Conservation (phyloP, 2,888 invertebrate genomes). For the Pristionchus maxplancki region DNA sequence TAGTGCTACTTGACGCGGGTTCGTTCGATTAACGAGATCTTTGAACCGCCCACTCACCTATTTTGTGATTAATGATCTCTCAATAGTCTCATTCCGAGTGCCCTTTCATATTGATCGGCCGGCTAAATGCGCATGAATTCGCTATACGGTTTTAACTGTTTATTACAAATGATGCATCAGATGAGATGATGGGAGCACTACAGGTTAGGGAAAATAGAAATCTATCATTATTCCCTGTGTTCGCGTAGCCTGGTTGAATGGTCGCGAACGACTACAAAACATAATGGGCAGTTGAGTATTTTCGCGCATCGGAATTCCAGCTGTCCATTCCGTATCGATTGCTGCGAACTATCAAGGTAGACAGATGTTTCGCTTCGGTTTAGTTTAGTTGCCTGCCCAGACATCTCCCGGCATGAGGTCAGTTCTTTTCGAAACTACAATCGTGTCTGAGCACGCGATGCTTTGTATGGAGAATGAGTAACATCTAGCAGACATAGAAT, state of each 20-base stretch:
- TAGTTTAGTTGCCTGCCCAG: not conserved
- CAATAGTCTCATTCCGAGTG: too few species aligned
- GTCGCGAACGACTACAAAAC: not conserved
- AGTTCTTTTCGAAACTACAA: not conserved
- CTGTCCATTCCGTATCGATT: not conserved
- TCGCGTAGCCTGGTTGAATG: not conserved
- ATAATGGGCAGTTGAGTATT: not conserved
- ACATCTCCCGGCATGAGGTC: not conserved
- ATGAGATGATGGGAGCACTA: too few species aligned
- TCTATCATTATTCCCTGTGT: too few species aligned
- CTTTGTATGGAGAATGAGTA: too few species aligned
- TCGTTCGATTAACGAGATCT: not conserved
- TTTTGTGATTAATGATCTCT: too few species aligned
- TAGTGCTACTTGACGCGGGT: not conserved
- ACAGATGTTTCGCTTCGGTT: not conserved
- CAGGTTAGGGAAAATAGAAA: too few species aligned
- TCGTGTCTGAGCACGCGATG: too few species aligned
- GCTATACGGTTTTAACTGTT: too few species aligned
- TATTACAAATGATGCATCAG: too few species aligned
- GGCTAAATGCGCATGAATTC: too few species aligned
- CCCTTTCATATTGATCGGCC: too few species aligned
- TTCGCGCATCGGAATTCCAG: not conserved
- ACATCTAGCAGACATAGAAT: too few species aligned
- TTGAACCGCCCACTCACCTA: not conserved
- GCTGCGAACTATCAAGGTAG: not conserved